Base-by-base conservation (phyloP, 2,113 vertebrate genomes). In the Pterocles burchelli region DNA sequence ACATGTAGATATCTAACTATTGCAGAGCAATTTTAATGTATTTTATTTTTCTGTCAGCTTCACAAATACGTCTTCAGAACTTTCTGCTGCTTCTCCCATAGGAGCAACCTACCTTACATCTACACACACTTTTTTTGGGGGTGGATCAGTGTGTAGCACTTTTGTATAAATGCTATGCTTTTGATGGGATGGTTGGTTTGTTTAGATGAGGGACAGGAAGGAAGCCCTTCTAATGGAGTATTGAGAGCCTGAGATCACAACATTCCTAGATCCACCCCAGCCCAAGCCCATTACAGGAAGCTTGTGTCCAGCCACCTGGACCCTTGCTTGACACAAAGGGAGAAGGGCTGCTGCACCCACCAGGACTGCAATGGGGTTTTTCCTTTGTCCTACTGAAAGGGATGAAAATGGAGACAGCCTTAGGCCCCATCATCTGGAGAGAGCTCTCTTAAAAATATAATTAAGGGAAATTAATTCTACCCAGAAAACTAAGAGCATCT, bases 131-230 rank as follows among this genome's bases (percentile, higher is more conserved):
- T 28, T 28, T 31, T 29, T 38, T 55, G 41, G 41, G 41, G 41
- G 7, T 26, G 8, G 5, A 45, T 66, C 5, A 13, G 20, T 20
- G 24, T 36, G 24, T 25, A 80, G 4, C 7, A n/a, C 17, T 70
- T 68, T 6, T 29, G 14, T 65, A 5, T 15, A 81, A 85, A 19
- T 17, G 5, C 7, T 48, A 8, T 11, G 1, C 6, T 71, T 59
- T 46, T 26, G 2, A 45, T 55, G 6, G 9, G 25, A 38, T 51
- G 33, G 15, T 11, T 3, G 0, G 0, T 0, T 9, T 11, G 59
- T 58, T 36, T 10, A 11, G 17, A 7, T 45, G 10, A 22, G 11
- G 12, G 3, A 11, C 20, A 75, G 17, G 41, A 87, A 85, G 29
- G 3, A 89, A 89, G 6, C 9, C 68, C 26, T 59, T 61, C 8